Percentiles rank a stretch among this genome's conserved stretches.
These are phyloP conservation scores for Synanthedon vespiformis DNA, from an alignment of 2,888 invertebrate genomes.

Conservation along the genomic window DNA sequence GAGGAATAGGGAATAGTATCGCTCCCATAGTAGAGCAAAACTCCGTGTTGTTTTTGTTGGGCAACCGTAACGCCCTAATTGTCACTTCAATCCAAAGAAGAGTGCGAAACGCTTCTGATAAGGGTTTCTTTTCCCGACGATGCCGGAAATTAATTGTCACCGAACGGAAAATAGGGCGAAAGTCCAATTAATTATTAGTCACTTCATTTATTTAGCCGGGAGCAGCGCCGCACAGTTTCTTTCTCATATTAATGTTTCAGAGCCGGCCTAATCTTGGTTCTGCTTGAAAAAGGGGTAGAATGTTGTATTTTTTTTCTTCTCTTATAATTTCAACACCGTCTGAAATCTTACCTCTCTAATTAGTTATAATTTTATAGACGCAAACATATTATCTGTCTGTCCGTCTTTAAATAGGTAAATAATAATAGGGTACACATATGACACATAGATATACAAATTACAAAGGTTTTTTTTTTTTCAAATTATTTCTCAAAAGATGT, in stretches of 20 bases:
- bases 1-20: constrained; percentile 4
- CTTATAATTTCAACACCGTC: constrained; percentile 2
- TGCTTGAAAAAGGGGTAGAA: constrained; percentile 5
- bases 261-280: constrained; percentile 5
- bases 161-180: constrained; percentile 69
- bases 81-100: constrained; percentile 46
- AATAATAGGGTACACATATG: too few relatives aligned
- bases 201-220: constrained; percentile 68
- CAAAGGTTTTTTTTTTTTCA: too few relatives aligned
- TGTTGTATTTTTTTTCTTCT: constrained; percentile 4
- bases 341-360: background rate
- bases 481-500: too few relatives aligned
- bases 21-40: constrained; percentile 5
- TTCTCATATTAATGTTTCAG: constrained; percentile 36
- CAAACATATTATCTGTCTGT: background rate
- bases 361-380: background rate
- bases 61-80: constrained; percentile 33
- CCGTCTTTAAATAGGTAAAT: too few relatives aligned
- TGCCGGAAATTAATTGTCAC: constrained; percentile 69
- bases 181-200: constrained; percentile 70
- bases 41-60: constrained; percentile 11
- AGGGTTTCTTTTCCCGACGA: constrained; percentile 63
- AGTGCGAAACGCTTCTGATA: constrained; percentile 60
- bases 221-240: constrained; percentile 40
- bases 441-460: too few relatives aligned